Base-by-base conservation (phyloP, 2,888 invertebrate species). In the Pseudococcus longispinus region DNA sequence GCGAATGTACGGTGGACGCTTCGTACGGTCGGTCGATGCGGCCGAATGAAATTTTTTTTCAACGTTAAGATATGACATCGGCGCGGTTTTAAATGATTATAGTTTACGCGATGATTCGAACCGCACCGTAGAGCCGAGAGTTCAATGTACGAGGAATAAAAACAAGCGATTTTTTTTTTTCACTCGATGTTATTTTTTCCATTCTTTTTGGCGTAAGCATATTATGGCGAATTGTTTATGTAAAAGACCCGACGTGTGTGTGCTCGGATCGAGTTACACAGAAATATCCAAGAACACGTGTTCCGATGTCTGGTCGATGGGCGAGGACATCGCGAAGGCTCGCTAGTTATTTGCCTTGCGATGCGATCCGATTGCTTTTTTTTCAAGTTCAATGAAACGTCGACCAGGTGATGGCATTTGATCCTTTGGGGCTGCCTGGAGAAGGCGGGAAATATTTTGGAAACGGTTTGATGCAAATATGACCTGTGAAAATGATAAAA, bases 221-320 rank as follows among this genome's bases (percentile, higher is more conserved):
- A 60, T 60, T 60, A 51, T n/a, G 51, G 65, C 65, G 26, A 65
- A 65, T 65, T 65, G 65, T 65, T 65, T 65, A 65, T 65, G 23
- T 65, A n/a, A 51, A 51, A 51, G 51, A 51, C 51, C 18, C 51
- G 51, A 51, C 15, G 51, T 51, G n/a, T n/a, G 15, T 51, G 5
- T 44, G 13, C 5, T 3, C n/a, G 51, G 51, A 51, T 51, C 51
- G n/a, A n/a, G 51, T 51, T 51, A 51, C 51, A 51, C 15, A 46
- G n/a, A 51, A 51, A 46, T 46, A 46, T 11, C 13, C 44, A 46
- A 51, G n/a, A 51, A 51, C 51, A 51, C 51, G 51, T 51, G 51
- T n/a, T 51, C 5, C 4, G 37, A 2, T 51, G 51, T 51, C 51
- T 51, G 51, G 51, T 18, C 51, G 13, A 37, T 37, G 37, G 37